Base-by-base conservation (phyloP, 2,888 invertebrate species). In the Polydrusus tereticollis region DNA sequence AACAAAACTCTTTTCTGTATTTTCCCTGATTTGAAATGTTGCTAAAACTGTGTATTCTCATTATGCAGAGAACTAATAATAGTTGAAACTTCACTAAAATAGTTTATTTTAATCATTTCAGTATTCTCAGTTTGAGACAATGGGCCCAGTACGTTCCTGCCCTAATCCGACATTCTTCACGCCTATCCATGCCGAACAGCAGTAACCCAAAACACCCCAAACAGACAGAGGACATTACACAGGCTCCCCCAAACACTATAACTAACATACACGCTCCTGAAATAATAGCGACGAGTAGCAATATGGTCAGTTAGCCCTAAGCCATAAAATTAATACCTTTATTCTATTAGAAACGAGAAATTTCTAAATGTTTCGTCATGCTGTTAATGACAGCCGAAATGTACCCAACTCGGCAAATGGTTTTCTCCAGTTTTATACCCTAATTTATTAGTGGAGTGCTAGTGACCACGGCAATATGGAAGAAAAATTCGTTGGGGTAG, bases 241-340 rank as follows among this genome's bases (percentile, higher is more conserved):
- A 5, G 47, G 18, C 60, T 45, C 45, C 60, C 62, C 26, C 33
- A 47, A 62, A 62, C 45, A 16, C 62, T 47, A 62, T 62, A 62
- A 62, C 62, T 60, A 60, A 45, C 62, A 62, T 33, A 62, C 62
- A 62, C 62, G 33, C 47, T 33, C 45, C 47, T 33, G 29, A 16
- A 55, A 55, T 55, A 55, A 55, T 55, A 18, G 52, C 18, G 23
- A 64, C 23, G 50, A 64, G 52, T 33, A 64, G 36, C 36, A 64
- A 64, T 64, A 62, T 59, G 52, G 52, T 55, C 52, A 55, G 52
- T 29, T 36, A 41, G 59, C 71, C 59, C 58, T 29, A 60, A 45
- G 71, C 55, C 65, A 65, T 71, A 71, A 71, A 71, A 71, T 71
- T 71, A 71, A 71, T 71, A 66, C 71, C 66, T 65, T 66, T 71